Evolutionary conservation across 2,888 invertebrate genomes (phyloP), one percentile per base, ranked within the genome.

Genomic region (Rosalia funebris): DNA sequence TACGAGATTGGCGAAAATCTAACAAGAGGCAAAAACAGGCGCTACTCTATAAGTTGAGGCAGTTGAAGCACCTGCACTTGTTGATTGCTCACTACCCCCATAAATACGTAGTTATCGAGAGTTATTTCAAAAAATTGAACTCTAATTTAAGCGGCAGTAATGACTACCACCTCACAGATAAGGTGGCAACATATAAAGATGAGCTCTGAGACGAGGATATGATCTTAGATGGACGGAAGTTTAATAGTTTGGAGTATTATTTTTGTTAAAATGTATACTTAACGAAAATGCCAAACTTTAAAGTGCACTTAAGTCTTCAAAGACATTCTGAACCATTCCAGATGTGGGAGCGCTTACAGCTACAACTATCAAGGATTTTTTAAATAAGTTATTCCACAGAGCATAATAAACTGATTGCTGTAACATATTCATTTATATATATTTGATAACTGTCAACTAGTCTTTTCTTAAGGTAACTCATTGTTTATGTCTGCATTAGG

Each of bases 1-100:
- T 88, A 12, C 83, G 82, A 62, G 83, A 84, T 61, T 87, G 86
- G 86, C 81, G 87, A 9, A 72, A 69, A 57, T 73, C 76, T 2
- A 73, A 74, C 34, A 66, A 68, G 19, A 68, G 74, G 10, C 69
- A 71, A 2, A 72, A 75, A 57, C 73, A 73, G 20, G 65, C 69
- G 32, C 59, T 79, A 32, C 55, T 81, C 16, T 57, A 77, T 59
- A 76, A 75, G 58, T 63, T 82, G 11, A 77, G 77, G 62, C 71
- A 77, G 32, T 67, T 82, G 42, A 73, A 75, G 57, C 75, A 77
- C 42, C 65, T 82, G 41, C 79, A 82, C 66, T 69, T 80, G 42
- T 66, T 79, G 37, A 74, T 82, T 52, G 78, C 77, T 37, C 77
- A 79, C 63, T 66, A 69, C 9, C 71, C 78, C 0, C 48, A 72